Evolutionary conservation across 2,113 vertebrate genomes (phyloP).

Genomic region (Fulica atra): DNA sequence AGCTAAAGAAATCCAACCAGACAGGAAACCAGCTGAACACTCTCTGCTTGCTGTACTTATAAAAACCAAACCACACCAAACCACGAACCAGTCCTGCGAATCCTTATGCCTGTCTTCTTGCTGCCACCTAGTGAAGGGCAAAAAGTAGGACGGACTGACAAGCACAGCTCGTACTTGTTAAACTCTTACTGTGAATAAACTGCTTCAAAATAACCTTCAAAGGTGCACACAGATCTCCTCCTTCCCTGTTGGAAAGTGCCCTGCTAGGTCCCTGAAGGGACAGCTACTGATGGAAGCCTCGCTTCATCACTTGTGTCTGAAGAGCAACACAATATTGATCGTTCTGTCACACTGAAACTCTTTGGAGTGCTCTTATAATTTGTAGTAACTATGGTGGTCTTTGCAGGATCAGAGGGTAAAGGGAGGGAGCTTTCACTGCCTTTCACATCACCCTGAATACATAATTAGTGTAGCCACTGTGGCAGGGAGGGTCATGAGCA

Average conservation of each 20-base stretch:
- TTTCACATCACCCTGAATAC: not conserved
- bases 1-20: not conserved
- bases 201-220: not conserved
- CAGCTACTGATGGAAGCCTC: not conserved
- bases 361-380: not conserved
- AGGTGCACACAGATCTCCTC: not conserved
- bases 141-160: not conserved
- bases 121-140: slow-evolving; percentile 62
- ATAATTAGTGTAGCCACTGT: not conserved
- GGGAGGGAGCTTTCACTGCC: not conserved
- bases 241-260: not conserved
- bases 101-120: not conserved
- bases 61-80: not conserved
- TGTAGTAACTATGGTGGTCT: not conserved
- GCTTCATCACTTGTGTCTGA: not conserved
- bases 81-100: not conserved
- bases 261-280: not conserved
- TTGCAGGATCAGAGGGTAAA: not conserved
- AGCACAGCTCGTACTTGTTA: not conserved
- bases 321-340: not conserved
- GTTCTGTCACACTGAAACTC: not conserved
- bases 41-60: not conserved
- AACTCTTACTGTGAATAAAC: not conserved
- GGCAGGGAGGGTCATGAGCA: not conserved
- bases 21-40: not conserved